Conservation (phyloP, 2,113 vertebrate species). For the Felis catus region F.catus_Fca126_mat1.0 CM031415.1:80780501-80781000, state of each 20-base stretch:
- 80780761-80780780: background rate
- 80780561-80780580: background rate
- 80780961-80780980: background rate
- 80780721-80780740: background rate
- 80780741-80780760: background rate
- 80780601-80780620: background rate
- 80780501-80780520: background rate
- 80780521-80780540: background rate
- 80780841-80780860: background rate
- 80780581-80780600: background rate
- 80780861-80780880: background rate
- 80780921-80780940: background rate
- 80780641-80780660: background rate
- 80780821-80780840: background rate
- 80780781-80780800: background rate
- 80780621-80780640: background rate
- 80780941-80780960: background rate
- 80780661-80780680: background rate
- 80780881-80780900: background rate
- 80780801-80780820: background rate
- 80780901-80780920: background rate
- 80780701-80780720: background rate
- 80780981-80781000: background rate
- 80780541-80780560: background rate
- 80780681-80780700: background rate